These are phyloP conservation scores for Phoxinus dragarum DNA, from an alignment of 2,797 vertebrate genomes.

Conservation along the genomic window DNA sequence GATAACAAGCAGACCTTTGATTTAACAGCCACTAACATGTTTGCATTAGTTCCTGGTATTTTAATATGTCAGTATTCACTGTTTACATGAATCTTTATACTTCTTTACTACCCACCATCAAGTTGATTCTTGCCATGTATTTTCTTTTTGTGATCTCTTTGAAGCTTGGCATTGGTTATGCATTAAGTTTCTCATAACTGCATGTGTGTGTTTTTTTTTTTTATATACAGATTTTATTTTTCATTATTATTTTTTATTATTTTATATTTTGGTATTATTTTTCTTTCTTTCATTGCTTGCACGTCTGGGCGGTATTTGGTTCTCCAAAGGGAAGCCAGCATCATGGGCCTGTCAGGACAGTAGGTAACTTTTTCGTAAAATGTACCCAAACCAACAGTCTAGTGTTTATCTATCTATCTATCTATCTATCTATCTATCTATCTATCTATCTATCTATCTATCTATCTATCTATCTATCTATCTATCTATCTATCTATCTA, in stretches of 20 bases:
- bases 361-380: constrained; percentile 78
- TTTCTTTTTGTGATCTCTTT: constrained; percentile 13
- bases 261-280: constrained; percentile 29
- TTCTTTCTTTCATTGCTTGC: constrained; percentile 38
- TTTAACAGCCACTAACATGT: constrained; percentile 2
- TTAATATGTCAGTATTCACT: not conserved
- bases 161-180: not conserved
- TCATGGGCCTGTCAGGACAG: constrained; percentile 81
- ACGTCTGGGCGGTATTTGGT: constrained; percentile 42
- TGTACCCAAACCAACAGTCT: not conserved
- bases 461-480: not conserved
- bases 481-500: too few species aligned
- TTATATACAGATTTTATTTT: constrained; percentile 55
- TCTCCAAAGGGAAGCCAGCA: constrained; percentile 74
- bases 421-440: too few species aligned
- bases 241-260: constrained; percentile 57
- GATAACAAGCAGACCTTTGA: constrained; percentile 28
- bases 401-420: not conserved
- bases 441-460: not conserved
- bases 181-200: constrained; percentile 11
- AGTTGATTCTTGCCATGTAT: constrained; percentile 6
- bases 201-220: constrained; percentile 5
- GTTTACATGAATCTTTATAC: constrained; percentile 30
- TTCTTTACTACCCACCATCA: constrained; percentile 5
- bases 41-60: not conserved